phyloP scores from a whole-genome alignment of 2,888 invertebrate genomes.

The Frankliniella intonsa region DNA sequence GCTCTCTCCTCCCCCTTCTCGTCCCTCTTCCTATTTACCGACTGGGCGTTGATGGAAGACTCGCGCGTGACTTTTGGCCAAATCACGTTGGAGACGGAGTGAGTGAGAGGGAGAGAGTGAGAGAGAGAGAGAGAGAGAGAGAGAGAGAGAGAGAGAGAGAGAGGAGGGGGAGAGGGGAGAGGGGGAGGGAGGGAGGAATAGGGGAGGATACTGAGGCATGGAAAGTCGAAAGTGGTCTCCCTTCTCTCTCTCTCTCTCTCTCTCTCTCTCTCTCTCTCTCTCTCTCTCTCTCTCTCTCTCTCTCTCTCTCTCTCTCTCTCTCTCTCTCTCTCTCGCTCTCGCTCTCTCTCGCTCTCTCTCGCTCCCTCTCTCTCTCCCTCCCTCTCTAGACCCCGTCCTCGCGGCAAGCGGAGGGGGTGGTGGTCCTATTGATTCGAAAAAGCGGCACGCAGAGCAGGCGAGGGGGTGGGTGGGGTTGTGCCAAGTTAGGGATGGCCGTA shows the following conservation, averaged over 20 bases:
- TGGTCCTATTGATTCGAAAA: constrained; percentile 37
- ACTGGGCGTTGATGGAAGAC: constrained; percentile 1
- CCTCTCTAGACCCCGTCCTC: constrained; percentile 29
- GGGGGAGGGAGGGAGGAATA: not conserved
- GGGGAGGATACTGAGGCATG: constrained; percentile 1
- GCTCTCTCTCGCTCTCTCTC: constrained; percentile 18
- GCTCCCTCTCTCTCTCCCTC: constrained; percentile 19
- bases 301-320: not conserved
- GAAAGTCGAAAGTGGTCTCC: constrained; percentile 14
- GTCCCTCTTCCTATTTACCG: not conserved
- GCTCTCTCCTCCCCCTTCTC: not conserved
- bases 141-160: too few relatives aligned
- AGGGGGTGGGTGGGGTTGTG: constrained; percentile 41
- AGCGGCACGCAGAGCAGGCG: constrained; percentile 30
- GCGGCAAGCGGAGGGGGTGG: constrained; percentile 35
- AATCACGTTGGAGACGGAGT: not conserved
- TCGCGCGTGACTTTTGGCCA: constrained; percentile 1
- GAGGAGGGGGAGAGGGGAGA: not conserved
- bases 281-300: not conserved
- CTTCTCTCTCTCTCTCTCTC: not conserved
- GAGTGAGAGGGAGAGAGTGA: too few relatives aligned
- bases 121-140: too few relatives aligned
- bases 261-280: not conserved
- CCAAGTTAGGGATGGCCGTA: constrained; percentile 46
- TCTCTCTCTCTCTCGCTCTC: constrained; percentile 27